phyloP scores from a whole-genome alignment of 2,888 invertebrate species.

The Idaea straminata region DNA sequence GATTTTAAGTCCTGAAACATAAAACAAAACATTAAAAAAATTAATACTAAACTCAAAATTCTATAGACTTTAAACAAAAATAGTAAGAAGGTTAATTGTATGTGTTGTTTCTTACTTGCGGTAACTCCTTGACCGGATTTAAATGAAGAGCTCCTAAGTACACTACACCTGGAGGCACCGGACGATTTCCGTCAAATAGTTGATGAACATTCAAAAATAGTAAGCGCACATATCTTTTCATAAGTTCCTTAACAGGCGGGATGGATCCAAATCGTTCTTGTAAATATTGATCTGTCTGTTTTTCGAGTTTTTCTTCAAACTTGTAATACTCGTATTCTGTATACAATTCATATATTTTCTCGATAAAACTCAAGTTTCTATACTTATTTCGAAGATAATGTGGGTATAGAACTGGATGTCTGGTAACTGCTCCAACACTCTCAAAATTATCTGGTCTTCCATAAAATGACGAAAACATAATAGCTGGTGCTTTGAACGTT shows the following conservation, averaged over 20 bases:
- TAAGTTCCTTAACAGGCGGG: conserved; percentile 28
- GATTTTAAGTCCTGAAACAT: conserved; percentile 44
- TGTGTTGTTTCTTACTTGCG: neutral
- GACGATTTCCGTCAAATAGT: conserved; percentile 47
- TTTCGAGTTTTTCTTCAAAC: conserved; percentile 15
- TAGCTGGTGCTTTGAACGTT: conserved; percentile 41
- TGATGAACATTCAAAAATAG: conserved; percentile 59
- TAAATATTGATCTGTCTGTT: conserved; percentile 25
- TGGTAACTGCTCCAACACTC: conserved; percentile 2
- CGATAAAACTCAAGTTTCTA: conserved; percentile 37
- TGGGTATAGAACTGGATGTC: conserved; percentile 35
- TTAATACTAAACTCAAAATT: neutral
- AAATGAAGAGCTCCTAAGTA: conserved; percentile 60
- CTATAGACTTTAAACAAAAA: neutral
- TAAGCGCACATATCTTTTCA: conserved; percentile 43
- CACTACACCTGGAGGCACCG: conserved; percentile 55
- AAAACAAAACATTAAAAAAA: neutral
- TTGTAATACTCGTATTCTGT: conserved; percentile 15
- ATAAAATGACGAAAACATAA: conserved; percentile 44
- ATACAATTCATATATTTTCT: conserved; percentile 36
- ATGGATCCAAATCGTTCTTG: conserved; percentile 34
- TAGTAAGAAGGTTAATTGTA: neutral
- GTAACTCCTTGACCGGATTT: conserved; percentile 42
- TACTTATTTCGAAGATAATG: conserved; percentile 22
- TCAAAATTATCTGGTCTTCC: conserved; percentile 23